A percentile compares a stretch with the other conserved stretches of the same genome.
These are phyloP conservation scores for Machimus rusticus DNA, from an alignment of 2,888 invertebrate species.

Conservation along the genomic window DNA sequence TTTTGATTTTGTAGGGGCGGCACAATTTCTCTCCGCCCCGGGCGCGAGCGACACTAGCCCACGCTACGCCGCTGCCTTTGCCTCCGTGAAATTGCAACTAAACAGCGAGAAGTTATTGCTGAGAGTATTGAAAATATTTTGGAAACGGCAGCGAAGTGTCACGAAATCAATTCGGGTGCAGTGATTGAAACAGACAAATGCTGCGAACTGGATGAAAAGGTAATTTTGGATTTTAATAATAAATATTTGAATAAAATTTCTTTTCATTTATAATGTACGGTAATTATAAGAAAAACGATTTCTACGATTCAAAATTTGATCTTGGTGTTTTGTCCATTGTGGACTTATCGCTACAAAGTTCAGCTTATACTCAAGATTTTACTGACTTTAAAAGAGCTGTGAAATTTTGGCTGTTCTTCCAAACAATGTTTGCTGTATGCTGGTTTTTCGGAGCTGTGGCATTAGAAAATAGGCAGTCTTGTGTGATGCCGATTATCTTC, in stretches of 20 bases:
- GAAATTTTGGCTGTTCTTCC: constrained; percentile 71
- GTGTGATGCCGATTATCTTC: constrained; percentile 69
- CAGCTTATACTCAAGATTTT: constrained; percentile 65
- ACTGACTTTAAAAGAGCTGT: constrained; percentile 69
- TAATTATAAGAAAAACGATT: constrained; percentile 42
- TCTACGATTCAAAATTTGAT: constrained; percentile 60
- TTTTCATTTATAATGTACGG: neutral
- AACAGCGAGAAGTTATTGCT: constrained; percentile 50
- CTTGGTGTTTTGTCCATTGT: constrained; percentile 64
- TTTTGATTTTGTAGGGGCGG: no score
- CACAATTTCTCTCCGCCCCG: no score
- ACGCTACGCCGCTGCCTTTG: no score
- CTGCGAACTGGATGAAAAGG: constrained; percentile 48
- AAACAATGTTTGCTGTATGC: constrained; percentile 75
- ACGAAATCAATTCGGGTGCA: constrained; percentile 45
- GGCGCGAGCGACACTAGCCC: no score
- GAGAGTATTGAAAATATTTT: constrained; percentile 50
- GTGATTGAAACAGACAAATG: constrained; percentile 48
- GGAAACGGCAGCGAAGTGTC: constrained; percentile 47
- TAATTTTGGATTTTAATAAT: constrained; percentile 3
- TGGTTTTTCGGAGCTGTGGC: constrained; percentile 80
- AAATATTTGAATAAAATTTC: neutral
- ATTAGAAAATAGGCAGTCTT: constrained; percentile 72
- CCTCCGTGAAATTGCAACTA: constrained; percentile 59
- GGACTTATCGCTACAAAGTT: constrained; percentile 64